Conservation (phyloP, 2,113 vertebrate species). For the Lophius piscatorius region DNA sequence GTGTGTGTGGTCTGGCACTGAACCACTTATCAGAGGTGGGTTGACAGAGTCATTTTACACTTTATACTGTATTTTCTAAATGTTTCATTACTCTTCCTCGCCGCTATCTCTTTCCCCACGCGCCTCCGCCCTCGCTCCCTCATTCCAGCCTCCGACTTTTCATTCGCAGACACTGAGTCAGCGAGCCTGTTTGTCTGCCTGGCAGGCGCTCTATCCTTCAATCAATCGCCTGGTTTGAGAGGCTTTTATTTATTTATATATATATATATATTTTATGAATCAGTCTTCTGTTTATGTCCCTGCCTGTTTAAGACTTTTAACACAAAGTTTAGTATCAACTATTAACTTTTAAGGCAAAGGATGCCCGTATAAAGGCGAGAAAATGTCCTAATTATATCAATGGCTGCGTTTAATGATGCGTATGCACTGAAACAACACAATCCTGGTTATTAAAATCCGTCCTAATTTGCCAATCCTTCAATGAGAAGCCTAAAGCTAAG, state of each 20-base stretch:
- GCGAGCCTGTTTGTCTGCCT: slow-evolving; percentile 43
- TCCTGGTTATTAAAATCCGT: no score
- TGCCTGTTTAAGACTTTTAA: no score
- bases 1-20: slow-evolving; percentile 76
- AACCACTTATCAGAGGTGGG: slow-evolving; percentile 71
- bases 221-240: slow-evolving; percentile 16
- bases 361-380: no score
- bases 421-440: no score
- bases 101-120: not conserved
- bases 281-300: slow-evolving; percentile 4
- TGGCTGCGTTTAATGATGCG: no score
- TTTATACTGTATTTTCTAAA: slow-evolving; percentile 59
- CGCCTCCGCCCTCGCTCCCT: slow-evolving; percentile 6
- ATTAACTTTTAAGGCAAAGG: no score
- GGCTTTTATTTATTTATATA: no score
- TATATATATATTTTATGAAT: no score
- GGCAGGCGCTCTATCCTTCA: slow-evolving; percentile 42
- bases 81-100: slow-evolving; percentile 55
- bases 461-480: no score
- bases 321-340: no score
- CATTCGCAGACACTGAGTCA: slow-evolving; percentile 73
- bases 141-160: slow-evolving; percentile 29
- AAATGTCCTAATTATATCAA: no score
- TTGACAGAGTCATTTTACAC: slow-evolving; percentile 63
- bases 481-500: no score